Base-by-base conservation (phyloP, 2,113 vertebrate genomes). In the Ascaphus truei region DNA sequence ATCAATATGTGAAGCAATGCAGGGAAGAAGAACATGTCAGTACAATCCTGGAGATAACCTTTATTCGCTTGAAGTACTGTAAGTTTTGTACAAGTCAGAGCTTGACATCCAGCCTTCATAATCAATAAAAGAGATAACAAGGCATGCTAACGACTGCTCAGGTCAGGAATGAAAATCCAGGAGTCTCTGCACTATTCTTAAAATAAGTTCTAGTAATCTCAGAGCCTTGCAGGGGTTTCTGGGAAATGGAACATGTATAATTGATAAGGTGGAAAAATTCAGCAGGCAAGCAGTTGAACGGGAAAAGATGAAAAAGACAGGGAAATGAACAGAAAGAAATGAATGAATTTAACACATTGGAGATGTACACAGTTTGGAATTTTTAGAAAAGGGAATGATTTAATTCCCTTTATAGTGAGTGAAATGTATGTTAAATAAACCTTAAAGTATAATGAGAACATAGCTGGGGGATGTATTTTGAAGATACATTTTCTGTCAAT, bases 121-220 rank as follows among this genome's bases (percentile, higher is more conserved):
- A 43, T 2, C 47, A 20, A 50, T 55, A 56, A 69, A 13, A 26
- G 57, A 22, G 68, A 76, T 13, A 60, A 76, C 69, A 72, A 1
- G 56, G 37, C 58, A 75, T 23, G 27, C 1, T 45, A 11, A 56
- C 22, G 68, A 18, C 6, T 60, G 18, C 29, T 12, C 66, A 27
- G 31, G 71, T 34, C n/a, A 62, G 56, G 62, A 23, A 73, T 25
- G 7, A 25, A 59, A 65, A 41, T 27, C 23, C 16, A 13, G 58
- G 39, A 76, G 6, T 50, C 30, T 12, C 9, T 1, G 52, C 18
- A 34, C 0, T 36, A 72, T 50, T 13, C 26, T 23, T 72, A 77
- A 68, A 71, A 55, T 73, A 74, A 75, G 30, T 47, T 41, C 62
- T 4, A 53, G 50, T 13, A 77, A 72, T 15, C 23, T 74, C 59